Evolutionary conservation across 1,140 invertebrate genomes (phyloP).

Genomic region (Wiebesia pumilae): DNA sequence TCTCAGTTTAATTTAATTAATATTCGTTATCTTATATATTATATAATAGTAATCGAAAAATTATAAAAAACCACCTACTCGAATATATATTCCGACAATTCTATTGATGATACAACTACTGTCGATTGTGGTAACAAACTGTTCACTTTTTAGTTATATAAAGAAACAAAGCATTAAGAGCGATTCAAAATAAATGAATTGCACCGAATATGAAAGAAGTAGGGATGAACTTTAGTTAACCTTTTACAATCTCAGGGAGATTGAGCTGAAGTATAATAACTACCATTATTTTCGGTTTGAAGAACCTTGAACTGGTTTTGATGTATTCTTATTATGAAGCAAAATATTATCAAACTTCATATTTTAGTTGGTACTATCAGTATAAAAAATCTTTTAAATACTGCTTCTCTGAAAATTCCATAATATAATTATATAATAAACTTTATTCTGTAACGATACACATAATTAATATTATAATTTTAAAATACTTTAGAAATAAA

Average conservation of each 20-base stretch:
- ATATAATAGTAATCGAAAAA: too few relatives aligned
- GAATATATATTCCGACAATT: background rate
- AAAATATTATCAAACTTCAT: background rate
- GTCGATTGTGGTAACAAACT: background rate
- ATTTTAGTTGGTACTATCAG: background rate
- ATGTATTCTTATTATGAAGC: background rate
- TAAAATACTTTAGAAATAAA: background rate
- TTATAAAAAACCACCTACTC: background rate
- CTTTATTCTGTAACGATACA: background rate
- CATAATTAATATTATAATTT: too few relatives aligned
- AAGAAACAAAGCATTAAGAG: background rate
- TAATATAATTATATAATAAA: background rate
- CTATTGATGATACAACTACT: background rate
- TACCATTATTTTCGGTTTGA: background rate
- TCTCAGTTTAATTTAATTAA: too few relatives aligned
- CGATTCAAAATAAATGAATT: background rate
- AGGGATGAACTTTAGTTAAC: constrained; percentile 32
- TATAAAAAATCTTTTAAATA: too few relatives aligned
- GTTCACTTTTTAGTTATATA: background rate
- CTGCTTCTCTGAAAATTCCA: too few relatives aligned
- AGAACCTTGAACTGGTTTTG: constrained; percentile 23
- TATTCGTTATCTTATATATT: too few relatives aligned
- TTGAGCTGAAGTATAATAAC: background rate
- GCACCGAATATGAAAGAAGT: background rate
- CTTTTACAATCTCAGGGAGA: constrained; percentile 5